Percentiles rank a stretch among this genome's conserved stretches.
Evolutionary conservation across 2,797 vertebrate genomes (phyloP).

Genomic region (Chelonia mydas): DNA sequence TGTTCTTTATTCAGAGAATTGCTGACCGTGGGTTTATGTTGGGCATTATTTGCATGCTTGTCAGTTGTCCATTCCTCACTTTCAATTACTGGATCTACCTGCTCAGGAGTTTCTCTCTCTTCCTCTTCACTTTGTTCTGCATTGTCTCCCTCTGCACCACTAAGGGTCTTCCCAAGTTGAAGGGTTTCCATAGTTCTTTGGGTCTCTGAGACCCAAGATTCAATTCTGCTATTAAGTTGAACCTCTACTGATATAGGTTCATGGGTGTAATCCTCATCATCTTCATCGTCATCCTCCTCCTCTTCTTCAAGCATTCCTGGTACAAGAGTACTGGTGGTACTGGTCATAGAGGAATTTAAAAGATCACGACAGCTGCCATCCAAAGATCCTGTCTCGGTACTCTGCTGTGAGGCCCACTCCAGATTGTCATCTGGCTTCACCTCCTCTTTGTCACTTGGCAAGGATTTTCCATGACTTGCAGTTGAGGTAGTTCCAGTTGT

Average conservation of each 20-base stretch:
- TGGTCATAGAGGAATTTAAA: constrained; percentile 96
- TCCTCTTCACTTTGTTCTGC: constrained; percentile 90
- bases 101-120: constrained; percentile 84
- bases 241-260: constrained; percentile 94
- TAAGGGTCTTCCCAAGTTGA: constrained; percentile 92
- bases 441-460: constrained; percentile 86
- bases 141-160: constrained; percentile 91
- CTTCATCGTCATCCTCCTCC: constrained; percentile 92
- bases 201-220: constrained; percentile 96
- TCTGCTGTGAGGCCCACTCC: constrained; percentile 97
- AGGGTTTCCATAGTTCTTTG: constrained; percentile 95
- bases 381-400: constrained; percentile 95
- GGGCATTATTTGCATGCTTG: constrained; percentile 49
- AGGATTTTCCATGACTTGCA: constrained; percentile 74
- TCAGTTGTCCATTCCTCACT: constrained; percentile 81
- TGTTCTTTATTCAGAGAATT: constrained; percentile 68
- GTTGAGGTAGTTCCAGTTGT: constrained; percentile 61
- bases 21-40: constrained; percentile 78
- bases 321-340: constrained; percentile 96
- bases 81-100: constrained; percentile 78
- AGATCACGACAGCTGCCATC: constrained; percentile 96
- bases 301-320: constrained; percentile 97
- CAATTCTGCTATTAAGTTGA: constrained; percentile 94
- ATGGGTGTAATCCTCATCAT: constrained; percentile 92
- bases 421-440: constrained; percentile 91